Conservation (phyloP, 2,113 vertebrate genomes). For the Saccopteryx bilineata region DNA sequence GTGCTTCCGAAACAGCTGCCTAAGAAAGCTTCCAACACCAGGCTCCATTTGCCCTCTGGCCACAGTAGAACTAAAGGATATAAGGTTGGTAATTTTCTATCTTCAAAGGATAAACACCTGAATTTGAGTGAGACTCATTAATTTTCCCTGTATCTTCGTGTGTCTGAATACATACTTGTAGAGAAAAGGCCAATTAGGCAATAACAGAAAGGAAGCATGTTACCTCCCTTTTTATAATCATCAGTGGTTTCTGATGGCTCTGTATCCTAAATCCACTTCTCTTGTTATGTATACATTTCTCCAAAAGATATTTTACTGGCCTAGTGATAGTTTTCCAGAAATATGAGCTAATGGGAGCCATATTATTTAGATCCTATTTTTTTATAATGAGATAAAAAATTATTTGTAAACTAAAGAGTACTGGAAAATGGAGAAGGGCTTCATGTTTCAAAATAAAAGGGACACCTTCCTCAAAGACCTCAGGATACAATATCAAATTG, state of each 20-base stretch:
- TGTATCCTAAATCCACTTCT: rapidly evolving
- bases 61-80: not conserved
- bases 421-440: not conserved
- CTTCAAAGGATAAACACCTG: not conserved
- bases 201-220: not conserved
- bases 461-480: not conserved
- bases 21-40: rapidly evolving
- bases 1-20: too few relatives aligned
- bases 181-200: not conserved
- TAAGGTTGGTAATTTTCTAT: not conserved
- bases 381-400: not conserved
- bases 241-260: not conserved
- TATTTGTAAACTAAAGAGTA: not conserved
- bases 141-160: too few relatives aligned
- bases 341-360: not conserved
- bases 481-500: not conserved
- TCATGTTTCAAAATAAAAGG: not conserved
- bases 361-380: not conserved
- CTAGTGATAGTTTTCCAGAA: not conserved
- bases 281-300: not conserved
- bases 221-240: rapidly evolving
- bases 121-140: not conserved
- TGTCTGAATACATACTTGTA: not conserved
- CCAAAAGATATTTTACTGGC: not conserved
- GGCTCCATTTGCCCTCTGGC: too few relatives aligned